Conservation (phyloP, 2,113 vertebrate genomes). For the Corythoichthys intestinalis region DNA sequence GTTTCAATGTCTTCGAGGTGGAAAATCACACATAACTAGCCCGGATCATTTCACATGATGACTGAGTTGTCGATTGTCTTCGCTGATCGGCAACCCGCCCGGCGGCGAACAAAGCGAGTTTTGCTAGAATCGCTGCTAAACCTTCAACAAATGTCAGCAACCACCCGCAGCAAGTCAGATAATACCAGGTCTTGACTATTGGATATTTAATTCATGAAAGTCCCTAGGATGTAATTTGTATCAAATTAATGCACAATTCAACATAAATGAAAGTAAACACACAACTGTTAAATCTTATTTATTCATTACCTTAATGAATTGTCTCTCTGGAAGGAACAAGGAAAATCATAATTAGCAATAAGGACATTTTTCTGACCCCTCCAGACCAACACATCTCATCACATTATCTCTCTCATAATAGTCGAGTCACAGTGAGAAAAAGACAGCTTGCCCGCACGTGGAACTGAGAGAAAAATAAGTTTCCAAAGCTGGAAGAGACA, state of each 20-base stretch:
- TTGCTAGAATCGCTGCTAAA: neutral
- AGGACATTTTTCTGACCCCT: slow-evolving; percentile 11
- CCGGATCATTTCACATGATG: too few relatives aligned
- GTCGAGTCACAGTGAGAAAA: neutral
- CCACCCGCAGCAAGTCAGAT: neutral
- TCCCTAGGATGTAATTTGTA: neutral
- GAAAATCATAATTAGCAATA: slow-evolving; percentile 15
- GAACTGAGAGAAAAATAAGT: too few relatives aligned
- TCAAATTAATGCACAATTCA: neutral
- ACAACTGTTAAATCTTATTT: neutral
- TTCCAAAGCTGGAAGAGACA: too few relatives aligned
- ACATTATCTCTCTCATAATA: slow-evolving; percentile 17
- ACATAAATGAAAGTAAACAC: neutral
- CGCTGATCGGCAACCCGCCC: too few relatives aligned
- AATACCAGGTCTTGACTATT: neutral
- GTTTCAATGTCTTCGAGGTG: too few relatives aligned
- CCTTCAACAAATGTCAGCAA: neutral
- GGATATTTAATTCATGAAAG: neutral
- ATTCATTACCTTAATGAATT: slow-evolving; percentile 5
- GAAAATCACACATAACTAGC: too few relatives aligned
- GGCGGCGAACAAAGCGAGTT: neutral
- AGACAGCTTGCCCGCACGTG: too few relatives aligned
- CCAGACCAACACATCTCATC: neutral
- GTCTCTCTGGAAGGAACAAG: neutral
- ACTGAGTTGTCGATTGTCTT: too few relatives aligned